Base-by-base conservation (phyloP, 2,113 vertebrate species). In the Gobiocypris rarus region DNA sequence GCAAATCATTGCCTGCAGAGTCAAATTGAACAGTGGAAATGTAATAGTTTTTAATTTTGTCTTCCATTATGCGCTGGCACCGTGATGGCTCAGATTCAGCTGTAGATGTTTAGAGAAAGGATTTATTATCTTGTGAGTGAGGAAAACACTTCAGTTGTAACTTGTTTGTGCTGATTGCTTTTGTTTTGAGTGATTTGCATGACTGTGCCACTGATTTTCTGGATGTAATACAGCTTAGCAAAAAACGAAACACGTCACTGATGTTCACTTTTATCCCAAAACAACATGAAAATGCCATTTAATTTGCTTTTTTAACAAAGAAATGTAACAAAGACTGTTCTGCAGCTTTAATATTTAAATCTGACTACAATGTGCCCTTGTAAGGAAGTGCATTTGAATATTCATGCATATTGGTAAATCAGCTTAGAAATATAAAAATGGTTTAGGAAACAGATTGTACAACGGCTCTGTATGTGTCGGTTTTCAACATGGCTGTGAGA, bases 161-260 rank as follows among this genome's bases (percentile, higher is more conserved):
- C 26, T 38, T 52, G 6, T 69, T 69, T 5, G 19, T 70, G 52
- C 43, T 84, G 78, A 86, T 84, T 84, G 17, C 41, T 15, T 31
- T 56, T 59, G 17, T 43, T 56, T 56, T 83, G 52, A 82, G 61
- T 77, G 71, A 76, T 45, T 22, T 59, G 54, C 43, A 22, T 24
- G 17, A 75, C 28, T 50, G 67, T 84, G n/a, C 50, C 43, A 48
- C 59, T 69, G 34, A 84, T 84, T 82, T 61, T 31, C 54, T 69
- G 54, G 26, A 63, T 86, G 52, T 17, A 71, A 52, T 50, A 54
- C 45, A 63, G 73, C 70, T 50, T 45, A 67, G 31, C 45, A 54
- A 28, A 80, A 80, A 19, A 74, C 61, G 61, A 70, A 76, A 59
- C 75, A 22, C 34, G 19, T 84, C 43, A 41, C 31, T 48, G 38